Conservation (phyloP, 2,888 invertebrate genomes). For the Diplazon laetatorius region DNA sequence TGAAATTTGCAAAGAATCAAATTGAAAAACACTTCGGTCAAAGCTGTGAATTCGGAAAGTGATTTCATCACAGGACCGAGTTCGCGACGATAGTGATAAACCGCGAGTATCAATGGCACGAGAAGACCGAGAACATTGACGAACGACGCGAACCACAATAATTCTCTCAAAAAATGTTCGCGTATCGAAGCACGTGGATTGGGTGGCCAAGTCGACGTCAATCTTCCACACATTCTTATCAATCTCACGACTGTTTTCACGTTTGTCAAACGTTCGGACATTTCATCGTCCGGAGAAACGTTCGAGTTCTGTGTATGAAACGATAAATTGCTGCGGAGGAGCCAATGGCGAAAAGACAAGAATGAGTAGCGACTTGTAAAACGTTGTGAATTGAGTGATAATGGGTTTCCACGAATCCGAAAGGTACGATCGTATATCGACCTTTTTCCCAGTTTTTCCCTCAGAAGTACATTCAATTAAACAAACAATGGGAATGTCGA, state of each 20-base stretch:
- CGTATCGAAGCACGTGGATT: conserved; percentile 39
- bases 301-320: background rate
- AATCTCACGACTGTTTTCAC: conserved; percentile 46
- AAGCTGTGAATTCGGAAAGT: conserved; percentile 72
- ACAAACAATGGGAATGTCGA: conserved; percentile 12
- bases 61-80: conserved; percentile 68
- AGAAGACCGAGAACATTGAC: conserved; percentile 65
- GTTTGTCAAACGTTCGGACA: conserved; percentile 1
- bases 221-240: conserved; percentile 64
- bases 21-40: conserved; percentile 70
- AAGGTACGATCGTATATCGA: no score
- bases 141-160: conserved; percentile 68
- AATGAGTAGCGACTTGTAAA: background rate
- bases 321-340: background rate
- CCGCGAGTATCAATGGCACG: conserved; percentile 68
- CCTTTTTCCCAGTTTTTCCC: background rate
- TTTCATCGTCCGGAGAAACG: conserved; percentile 11
- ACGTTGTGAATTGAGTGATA: no score
- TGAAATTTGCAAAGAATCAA: conserved; percentile 70
- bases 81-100: conserved; percentile 67
- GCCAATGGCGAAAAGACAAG: background rate
- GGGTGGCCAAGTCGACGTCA: conserved; percentile 71
- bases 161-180: conserved; percentile 59
- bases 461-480: background rate
- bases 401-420: no score